Conservation (phyloP, 2,113 vertebrate genomes). For the Psammodynastes pulverulentus region DNA sequence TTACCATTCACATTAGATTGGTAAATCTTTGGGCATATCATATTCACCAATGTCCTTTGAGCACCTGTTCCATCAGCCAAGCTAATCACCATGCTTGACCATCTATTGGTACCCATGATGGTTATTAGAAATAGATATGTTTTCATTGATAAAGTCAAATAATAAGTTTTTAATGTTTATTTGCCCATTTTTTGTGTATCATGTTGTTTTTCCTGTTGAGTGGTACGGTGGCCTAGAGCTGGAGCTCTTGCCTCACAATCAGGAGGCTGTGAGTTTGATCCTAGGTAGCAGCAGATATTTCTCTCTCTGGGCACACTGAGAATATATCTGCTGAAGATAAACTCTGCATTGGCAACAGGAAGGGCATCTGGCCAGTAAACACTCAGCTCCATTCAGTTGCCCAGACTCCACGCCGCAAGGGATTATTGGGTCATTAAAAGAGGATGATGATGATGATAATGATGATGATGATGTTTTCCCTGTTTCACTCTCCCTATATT, state of each 20-base stretch:
- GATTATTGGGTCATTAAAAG: too few relatives aligned
- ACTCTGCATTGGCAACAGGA: too few relatives aligned
- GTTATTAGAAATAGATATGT: not conserved
- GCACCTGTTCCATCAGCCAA: not conserved
- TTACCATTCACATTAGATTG: not conserved
- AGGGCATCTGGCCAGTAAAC: too few relatives aligned
- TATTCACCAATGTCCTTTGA: not conserved
- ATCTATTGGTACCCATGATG: not conserved
- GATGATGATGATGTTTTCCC: not conserved
- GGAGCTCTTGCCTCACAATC: too few relatives aligned
- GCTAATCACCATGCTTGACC: not conserved
- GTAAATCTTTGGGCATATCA: not conserved
- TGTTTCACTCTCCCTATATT: not conserved
- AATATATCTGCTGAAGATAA: too few relatives aligned
- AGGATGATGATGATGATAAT: too few relatives aligned
- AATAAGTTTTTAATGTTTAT: not conserved
- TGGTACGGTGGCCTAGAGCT: too few relatives aligned
- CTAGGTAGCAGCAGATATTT: too few relatives aligned
- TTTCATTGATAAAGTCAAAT: not conserved
- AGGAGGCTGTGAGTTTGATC: too few relatives aligned
- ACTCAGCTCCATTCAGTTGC: too few relatives aligned
- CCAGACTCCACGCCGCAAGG: too few relatives aligned
- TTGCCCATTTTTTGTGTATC: not conserved
- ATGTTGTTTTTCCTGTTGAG: not conserved
- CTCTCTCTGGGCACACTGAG: too few relatives aligned